Evolutionary conservation across 2,888 invertebrate species (phyloP).

Genomic region (Melinaea marsaeus): DNA sequence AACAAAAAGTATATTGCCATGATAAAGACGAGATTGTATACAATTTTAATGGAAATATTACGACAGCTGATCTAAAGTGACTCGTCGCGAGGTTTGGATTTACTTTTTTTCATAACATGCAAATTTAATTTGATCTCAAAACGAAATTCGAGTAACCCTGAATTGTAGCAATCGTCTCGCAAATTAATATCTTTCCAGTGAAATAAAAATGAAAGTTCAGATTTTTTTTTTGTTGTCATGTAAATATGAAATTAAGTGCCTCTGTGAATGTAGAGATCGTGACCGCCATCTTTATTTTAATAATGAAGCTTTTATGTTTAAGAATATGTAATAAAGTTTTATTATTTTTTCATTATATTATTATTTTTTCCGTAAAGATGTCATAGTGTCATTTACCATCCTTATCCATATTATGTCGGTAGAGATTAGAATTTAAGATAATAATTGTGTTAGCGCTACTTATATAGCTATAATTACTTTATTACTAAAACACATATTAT

Average conservation of each 20-base stretch:
- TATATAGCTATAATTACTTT: too few species aligned
- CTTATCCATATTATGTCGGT: too few species aligned
- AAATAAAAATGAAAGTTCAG: slow-evolving; percentile 28
- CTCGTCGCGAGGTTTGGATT: slow-evolving; percentile 7
- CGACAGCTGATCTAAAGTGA: not conserved
- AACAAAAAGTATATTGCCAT: not conserved
- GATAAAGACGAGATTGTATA: not conserved
- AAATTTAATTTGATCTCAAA: slow-evolving; percentile 31
- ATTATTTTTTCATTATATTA: not conserved
- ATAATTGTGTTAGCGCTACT: too few species aligned
- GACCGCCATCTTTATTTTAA: slow-evolving; percentile 26
- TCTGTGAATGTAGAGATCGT: slow-evolving; percentile 16
- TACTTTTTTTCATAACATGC: slow-evolving; percentile 24
- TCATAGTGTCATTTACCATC: too few species aligned
- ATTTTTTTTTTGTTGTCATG: slow-evolving; percentile 13
- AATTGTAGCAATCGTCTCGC: slow-evolving; percentile 33
- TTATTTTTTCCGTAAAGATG: not conserved
- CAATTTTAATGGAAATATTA: slow-evolving; percentile 6
- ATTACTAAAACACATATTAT: too few species aligned
- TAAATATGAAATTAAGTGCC: slow-evolving; percentile 29
- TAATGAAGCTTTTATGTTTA: slow-evolving; percentile 10
- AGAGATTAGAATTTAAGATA: too few species aligned
- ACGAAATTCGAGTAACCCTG: slow-evolving; percentile 23
- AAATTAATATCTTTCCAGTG: slow-evolving; percentile 32
- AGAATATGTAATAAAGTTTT: not conserved